Conservation (phyloP, 2,113 vertebrate genomes). For the Otus sunia region DNA sequence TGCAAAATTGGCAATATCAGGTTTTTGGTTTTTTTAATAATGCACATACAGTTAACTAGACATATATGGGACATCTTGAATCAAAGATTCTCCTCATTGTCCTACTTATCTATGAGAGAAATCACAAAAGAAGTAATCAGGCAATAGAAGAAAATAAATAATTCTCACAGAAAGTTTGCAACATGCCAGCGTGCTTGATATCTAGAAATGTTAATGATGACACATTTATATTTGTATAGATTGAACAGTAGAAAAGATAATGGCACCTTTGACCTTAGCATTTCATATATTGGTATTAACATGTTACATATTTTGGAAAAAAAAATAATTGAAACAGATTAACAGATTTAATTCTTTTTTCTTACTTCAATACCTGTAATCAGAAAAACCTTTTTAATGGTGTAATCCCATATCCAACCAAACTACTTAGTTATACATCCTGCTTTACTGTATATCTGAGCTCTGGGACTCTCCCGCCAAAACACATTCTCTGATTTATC, state of each 20-base stretch:
- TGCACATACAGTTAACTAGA: not conserved
- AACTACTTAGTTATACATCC: not conserved
- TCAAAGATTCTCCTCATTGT: not conserved
- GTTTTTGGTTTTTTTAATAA: not conserved
- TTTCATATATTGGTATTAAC: not conserved
- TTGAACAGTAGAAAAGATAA: not conserved
- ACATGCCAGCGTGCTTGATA: not conserved
- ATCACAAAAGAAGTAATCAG: not conserved
- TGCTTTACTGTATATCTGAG: constrained; percentile 35
- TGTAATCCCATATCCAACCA: not conserved
- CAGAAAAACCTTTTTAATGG: not conserved
- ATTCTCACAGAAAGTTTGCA: not conserved
- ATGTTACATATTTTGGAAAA: not conserved
- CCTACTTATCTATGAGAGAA: not conserved
- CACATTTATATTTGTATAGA: not conserved
- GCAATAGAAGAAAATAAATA: not conserved
- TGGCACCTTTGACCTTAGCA: not conserved
- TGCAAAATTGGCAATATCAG: not conserved
- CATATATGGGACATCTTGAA: not conserved
- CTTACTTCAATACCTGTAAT: not conserved
- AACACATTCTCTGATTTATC: constrained; percentile 25
- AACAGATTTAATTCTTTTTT: not conserved
- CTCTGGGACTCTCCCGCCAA: not conserved
- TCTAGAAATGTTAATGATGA: not conserved
- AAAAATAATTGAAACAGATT: not conserved